These are phyloP conservation scores for Uloborus diversus DNA, from an alignment of 1,140 invertebrate species.

Conservation along the genomic window DNA sequence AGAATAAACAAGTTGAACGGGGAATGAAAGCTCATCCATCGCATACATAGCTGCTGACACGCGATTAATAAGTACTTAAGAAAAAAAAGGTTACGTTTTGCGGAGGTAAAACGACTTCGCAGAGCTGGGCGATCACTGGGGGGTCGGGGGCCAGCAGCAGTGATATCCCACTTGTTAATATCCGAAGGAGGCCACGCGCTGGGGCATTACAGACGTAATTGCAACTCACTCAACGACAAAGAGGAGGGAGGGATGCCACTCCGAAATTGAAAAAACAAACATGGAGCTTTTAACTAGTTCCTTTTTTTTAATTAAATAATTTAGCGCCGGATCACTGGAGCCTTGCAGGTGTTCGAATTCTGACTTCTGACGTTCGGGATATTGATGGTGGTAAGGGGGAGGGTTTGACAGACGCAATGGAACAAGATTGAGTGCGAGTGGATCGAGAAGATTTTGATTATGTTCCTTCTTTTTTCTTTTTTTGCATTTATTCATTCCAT, in stretches of 20 bases:
- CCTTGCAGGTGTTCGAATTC: conserved; percentile 43
- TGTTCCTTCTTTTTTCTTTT: conserved; percentile 3
- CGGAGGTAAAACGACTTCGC: not conserved
- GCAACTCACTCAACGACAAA: conserved; percentile 50
- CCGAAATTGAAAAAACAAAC: conserved; percentile 50
- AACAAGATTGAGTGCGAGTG: conserved; percentile 43
- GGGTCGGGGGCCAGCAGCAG: not conserved
- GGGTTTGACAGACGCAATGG: conserved; percentile 51
- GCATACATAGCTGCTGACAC: conserved; percentile 20
- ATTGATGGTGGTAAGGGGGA: conserved; percentile 47
- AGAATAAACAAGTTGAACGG: too few species aligned
- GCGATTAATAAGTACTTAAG: conserved; percentile 46
- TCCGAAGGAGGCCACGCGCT: not conserved
- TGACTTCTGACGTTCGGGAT: conserved; percentile 33
- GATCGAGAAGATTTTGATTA: conserved; percentile 32
- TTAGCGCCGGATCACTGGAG: conserved; percentile 8
- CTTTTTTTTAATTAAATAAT: conserved; percentile 53
- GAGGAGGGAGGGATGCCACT: conserved; percentile 7
- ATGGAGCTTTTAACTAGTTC: conserved; percentile 45
- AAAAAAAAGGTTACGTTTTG: conserved; percentile 33
- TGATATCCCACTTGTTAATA: not conserved
- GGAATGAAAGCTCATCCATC: not conserved
- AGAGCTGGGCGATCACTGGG: conserved; percentile 9
- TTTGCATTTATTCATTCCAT: conserved; percentile 6
- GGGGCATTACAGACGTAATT: conserved; percentile 21